Evolutionary conservation across 2,797 vertebrate genomes (phyloP).

Genomic region (Staurois parvus): DNA sequence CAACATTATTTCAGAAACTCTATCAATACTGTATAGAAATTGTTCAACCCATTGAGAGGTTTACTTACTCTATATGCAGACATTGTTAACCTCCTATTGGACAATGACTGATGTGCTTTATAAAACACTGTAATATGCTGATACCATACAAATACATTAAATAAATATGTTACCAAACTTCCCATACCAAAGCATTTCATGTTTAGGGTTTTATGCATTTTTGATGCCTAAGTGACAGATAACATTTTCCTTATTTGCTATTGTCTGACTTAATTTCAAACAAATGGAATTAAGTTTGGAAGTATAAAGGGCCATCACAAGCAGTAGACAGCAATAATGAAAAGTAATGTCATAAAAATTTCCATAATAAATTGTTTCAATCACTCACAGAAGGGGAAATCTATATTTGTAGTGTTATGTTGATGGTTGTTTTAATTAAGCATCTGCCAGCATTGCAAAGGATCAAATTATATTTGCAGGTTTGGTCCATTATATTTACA

Average conservation of each 20-base stretch:
- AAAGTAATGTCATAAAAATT: slow-evolving; percentile 65
- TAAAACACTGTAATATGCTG: neutral
- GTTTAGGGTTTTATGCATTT: slow-evolving; percentile 26
- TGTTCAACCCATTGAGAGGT: too few relatives aligned
- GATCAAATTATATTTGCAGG: slow-evolving; percentile 70
- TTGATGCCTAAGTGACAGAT: slow-evolving; percentile 59
- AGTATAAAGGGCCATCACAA: slow-evolving; percentile 66
- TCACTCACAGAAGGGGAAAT: slow-evolving; percentile 65
- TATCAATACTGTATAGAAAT: too few relatives aligned
- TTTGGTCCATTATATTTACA: slow-evolving; percentile 61
- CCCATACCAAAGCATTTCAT: neutral
- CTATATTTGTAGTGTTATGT: slow-evolving; percentile 66
- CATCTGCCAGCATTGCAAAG: slow-evolving; percentile 70
- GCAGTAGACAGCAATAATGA: slow-evolving; percentile 69
- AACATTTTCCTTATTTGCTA: slow-evolving; percentile 64
- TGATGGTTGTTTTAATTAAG: slow-evolving; percentile 71
- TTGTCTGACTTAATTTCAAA: slow-evolving; percentile 73
- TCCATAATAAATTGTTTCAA: slow-evolving; percentile 68
- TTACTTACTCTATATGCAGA: too few relatives aligned
- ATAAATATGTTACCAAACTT: neutral
- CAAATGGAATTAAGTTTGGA: slow-evolving; percentile 73
- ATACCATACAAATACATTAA: neutral
- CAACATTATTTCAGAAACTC: too few relatives aligned
- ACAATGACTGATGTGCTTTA: too few relatives aligned
- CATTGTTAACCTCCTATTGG: too few relatives aligned